These are phyloP conservation scores for Dicyrtomina minuta DNA, from an alignment of 2,888 invertebrate genomes.

Conservation along the genomic window DNA sequence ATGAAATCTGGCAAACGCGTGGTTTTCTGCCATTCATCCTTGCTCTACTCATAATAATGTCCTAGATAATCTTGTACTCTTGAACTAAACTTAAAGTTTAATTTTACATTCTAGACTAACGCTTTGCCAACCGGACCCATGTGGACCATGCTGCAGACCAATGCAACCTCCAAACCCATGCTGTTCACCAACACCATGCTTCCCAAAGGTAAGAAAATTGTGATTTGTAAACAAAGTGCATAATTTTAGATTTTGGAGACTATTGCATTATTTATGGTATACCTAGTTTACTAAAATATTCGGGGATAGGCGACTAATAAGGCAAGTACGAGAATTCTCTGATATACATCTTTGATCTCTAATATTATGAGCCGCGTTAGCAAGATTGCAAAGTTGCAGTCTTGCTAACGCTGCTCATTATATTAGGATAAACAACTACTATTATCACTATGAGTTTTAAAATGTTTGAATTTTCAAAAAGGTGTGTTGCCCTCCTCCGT, in stretches of 20 bases:
- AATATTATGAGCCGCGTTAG: no score
- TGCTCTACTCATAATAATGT: no score
- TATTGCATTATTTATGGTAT: no score
- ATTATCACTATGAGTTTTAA: no score
- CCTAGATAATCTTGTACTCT: not conserved
- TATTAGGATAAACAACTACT: no score
- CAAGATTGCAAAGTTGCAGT: no score
- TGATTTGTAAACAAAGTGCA: not conserved
- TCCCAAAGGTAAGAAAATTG: constrained; percentile 47
- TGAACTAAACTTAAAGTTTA: not conserved
- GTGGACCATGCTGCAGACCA: constrained; percentile 46
- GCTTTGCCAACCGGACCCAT: constrained; percentile 45
- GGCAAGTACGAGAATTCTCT: no score
- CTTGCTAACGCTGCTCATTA: no score
- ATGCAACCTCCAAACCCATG: constrained; percentile 46
- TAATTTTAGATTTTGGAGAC: not conserved
- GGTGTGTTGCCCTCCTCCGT: constrained; percentile 49
- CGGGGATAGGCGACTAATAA: no score
- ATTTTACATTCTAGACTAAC: constrained; percentile 39
- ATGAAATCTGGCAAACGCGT: not conserved
- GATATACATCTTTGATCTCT: no score
- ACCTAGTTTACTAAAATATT: no score
- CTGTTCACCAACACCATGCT: constrained; percentile 46
- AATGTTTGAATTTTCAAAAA: not conserved
- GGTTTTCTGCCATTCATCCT: not conserved